phyloP scores from a whole-genome alignment of 2,797 vertebrate species.

The Xenops minutus region DNA sequence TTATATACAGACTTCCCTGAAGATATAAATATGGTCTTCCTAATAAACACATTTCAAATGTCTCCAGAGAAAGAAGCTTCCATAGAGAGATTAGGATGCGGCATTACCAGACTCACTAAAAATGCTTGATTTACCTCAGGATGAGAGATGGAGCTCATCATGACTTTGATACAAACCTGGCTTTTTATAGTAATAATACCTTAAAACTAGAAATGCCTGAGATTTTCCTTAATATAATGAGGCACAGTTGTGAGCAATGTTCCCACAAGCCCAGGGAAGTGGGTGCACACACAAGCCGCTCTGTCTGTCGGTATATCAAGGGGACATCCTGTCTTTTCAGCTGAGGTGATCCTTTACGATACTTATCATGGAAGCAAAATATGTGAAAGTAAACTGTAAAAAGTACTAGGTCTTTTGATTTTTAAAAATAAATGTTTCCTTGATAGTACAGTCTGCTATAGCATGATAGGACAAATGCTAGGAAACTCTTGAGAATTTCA shows the following conservation, averaged over 20 bases:
- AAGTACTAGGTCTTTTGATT: not conserved
- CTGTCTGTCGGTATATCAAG: not conserved
- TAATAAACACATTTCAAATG: constrained; percentile 49
- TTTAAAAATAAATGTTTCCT: not conserved
- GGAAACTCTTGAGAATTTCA: not conserved
- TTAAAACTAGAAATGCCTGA: constrained; percentile 3
- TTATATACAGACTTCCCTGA: constrained; percentile 60
- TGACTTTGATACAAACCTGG: not conserved
- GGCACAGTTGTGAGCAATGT: not conserved
- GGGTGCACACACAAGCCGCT: not conserved
- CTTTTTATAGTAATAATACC: not conserved
- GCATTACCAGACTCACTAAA: not conserved
- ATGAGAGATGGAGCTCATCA: not conserved
- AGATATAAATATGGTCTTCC: constrained; percentile 63
- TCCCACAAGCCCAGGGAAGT: not conserved
- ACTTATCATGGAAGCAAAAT: not conserved
- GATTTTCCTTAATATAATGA: not conserved
- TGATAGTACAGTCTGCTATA: not conserved
- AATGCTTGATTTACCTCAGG: constrained; percentile 33
- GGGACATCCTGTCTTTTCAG: not conserved
- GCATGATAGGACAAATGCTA: not conserved
- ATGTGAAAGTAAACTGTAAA: constrained; percentile 25
- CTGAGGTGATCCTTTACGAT: not conserved
- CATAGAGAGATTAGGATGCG: constrained; percentile 7
- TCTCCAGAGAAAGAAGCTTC: constrained; percentile 34